phyloP scores from a whole-genome alignment of 30 jellyfish, hydroid and myxozoan genomes.

The Aurelia sp. region DNA sequence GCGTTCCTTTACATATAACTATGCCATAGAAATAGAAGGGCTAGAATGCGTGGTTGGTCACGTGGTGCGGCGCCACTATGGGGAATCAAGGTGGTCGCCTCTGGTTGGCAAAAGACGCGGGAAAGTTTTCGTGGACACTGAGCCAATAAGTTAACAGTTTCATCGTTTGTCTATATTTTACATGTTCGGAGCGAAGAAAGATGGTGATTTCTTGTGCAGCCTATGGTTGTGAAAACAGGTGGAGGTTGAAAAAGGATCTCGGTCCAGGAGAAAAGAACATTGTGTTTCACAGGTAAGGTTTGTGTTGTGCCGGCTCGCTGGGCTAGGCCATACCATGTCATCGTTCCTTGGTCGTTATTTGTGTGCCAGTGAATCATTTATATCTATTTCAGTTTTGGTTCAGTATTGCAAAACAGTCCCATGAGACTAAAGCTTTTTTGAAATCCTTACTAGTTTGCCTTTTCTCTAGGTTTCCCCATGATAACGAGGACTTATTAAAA shows the following conservation, averaged over 20 bases:
- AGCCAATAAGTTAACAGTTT: too few species aligned
- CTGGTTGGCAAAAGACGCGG: too few species aligned
- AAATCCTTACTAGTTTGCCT: background rate
- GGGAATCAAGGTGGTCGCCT: too few species aligned
- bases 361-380: too few species aligned
- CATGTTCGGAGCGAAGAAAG: too few species aligned
- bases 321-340: background rate
- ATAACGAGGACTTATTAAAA: conserved; percentile 12
- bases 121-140: too few species aligned
- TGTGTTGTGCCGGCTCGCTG: background rate
- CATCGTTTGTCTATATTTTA: too few species aligned
- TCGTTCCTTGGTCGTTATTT: background rate
- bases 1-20: too few species aligned
- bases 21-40: too few species aligned
- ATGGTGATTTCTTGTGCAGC: conserved; percentile 54
- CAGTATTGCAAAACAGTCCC: background rate
- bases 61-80: too few species aligned
- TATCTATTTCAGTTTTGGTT: background rate
- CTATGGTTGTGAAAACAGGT: conserved; percentile 30
- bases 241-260: conserved; percentile 23
- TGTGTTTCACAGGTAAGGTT: conserved; percentile 31
- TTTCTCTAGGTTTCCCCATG: conserved; percentile 21
- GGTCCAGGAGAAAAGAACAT: conserved; percentile 13
- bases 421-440: background rate
- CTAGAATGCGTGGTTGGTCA: too few species aligned